A percentile compares a stretch with the other conserved stretches of the same genome.
Conservation (phyloP, 2,888 invertebrate genomes). For the Xestia ashworthii region DNA sequence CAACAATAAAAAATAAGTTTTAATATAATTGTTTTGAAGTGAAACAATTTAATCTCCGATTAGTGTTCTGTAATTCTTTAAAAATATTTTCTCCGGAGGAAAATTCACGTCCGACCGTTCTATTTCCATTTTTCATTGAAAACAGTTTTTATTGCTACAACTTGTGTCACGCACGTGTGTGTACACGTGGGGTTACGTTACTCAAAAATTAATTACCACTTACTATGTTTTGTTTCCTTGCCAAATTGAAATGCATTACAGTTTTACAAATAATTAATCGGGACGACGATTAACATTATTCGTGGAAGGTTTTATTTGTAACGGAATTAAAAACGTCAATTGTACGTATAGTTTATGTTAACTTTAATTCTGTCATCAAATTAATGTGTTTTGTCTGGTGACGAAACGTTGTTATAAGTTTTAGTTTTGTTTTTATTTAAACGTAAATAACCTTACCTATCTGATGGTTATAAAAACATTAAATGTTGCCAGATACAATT, state of each 20-base stretch:
- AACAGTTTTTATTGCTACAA: conserved; percentile 51
- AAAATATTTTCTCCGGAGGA: conserved; percentile 28
- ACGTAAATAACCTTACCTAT: background rate
- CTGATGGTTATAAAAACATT: background rate
- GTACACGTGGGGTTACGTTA: conserved; percentile 36
- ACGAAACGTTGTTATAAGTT: conserved; percentile 21
- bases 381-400: conserved; percentile 27
- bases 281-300: conserved; percentile 7
- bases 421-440: conserved; percentile 8
- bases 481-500: background rate
- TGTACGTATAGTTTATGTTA: background rate
- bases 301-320: conserved; percentile 17
- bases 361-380: conserved; percentile 11
- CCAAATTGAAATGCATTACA: conserved; percentile 48
- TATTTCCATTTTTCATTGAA: conserved; percentile 62
- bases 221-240: conserved; percentile 47
- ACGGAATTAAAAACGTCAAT: conserved; percentile 16
- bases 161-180: conserved; percentile 55
- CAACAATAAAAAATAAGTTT: background rate
- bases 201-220: conserved; percentile 52
- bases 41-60: conserved; percentile 5
- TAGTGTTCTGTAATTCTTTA: conserved; percentile 20
- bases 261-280: conserved; percentile 21
- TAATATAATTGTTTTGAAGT: background rate
- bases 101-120: conserved; percentile 32